Base-by-base conservation (phyloP, 1,140 invertebrate species). In the Callitettix versicolor region DNA sequence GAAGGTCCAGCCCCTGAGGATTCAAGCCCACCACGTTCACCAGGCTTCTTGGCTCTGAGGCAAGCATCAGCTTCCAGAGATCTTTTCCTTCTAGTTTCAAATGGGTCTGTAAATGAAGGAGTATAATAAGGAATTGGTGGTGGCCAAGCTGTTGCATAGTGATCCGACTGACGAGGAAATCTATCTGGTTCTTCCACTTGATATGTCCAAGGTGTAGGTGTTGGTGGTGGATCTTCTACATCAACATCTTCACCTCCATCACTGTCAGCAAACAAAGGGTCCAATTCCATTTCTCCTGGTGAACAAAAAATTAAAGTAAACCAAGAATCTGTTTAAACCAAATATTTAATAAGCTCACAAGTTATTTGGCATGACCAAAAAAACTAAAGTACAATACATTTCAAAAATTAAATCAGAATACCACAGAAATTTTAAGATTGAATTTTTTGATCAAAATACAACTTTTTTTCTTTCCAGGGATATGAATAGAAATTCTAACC, bases 251-350 rank as follows among this genome's bases (percentile, higher is more conserved):
- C 53, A 6, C 41, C 55, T 7, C 53, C 56, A 57, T 74, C 74
- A 57, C 72, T 73, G 43, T 73, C 72, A 18, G 73, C 74, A 63
- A 76, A 76, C 56, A 76, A 64, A 55, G 72, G 73, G 20, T 75
- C 74, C 57, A 70, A 73, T 47, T 76, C 73, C 66, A 74, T 72
- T 58, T 76, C 73, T 52, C 69, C 63, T 62, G 49, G 7, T 46
- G 26, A 68, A 55, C 14, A 50, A 42, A 36, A 49, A 4, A 30
- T 4, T 30, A 30, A 30, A 30, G n/a, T n/a, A n/a, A n/a, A n/a
- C n/a, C n/a, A n/a, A n/a, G n/a, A n/a, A n/a, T n/a, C n/a, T n/a
- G n/a, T n/a, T n/a, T n/a, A n/a, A n/a, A n/a, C n/a, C n/a, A n/a
- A n/a, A n/a, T n/a, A n/a, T n/a, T n/a, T n/a, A n/a, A n/a, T n/a